Evolutionary conservation across 2,113 vertebrate species (phyloP).

Genomic region (Nibea coibor): DNA sequence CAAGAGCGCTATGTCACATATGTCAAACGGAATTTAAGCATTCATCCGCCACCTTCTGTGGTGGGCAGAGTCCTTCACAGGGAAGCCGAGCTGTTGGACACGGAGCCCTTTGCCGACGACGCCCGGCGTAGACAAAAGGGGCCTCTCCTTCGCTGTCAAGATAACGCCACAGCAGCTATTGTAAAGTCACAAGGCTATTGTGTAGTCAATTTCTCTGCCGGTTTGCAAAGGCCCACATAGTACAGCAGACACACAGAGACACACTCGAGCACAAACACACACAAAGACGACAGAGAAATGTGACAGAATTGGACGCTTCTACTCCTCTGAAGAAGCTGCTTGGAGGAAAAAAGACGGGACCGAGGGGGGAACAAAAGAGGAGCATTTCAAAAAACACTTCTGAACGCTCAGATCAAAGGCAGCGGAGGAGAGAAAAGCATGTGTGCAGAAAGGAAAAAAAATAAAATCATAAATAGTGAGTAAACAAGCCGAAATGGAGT

Average conservation of each 20-base stretch:
- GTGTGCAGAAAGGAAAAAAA: constrained; percentile 43
- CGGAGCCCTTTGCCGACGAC: constrained; percentile 57
- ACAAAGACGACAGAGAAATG: constrained; percentile 74
- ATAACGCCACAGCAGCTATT: constrained; percentile 76
- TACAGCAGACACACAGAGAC: constrained; percentile 52
- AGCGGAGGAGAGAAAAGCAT: constrained; percentile 39
- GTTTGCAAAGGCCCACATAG: constrained; percentile 63
- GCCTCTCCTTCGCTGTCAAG: constrained; percentile 77
- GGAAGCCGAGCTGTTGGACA: constrained; percentile 56
- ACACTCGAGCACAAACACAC: constrained; percentile 56
- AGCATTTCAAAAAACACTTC: constrained; percentile 77
- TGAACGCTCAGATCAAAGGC: constrained; percentile 78
- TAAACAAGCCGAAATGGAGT: constrained; percentile 66
- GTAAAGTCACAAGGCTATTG: constrained; percentile 78
- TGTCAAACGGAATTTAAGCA: constrained; percentile 4
- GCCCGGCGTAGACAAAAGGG: constrained; percentile 74
- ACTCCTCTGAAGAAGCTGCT: constrained; percentile 67
- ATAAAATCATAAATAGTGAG: constrained; percentile 68
- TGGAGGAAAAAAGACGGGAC: constrained; percentile 60
- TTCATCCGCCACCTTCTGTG: neutral
- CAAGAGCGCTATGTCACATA: neutral
- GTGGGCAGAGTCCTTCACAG: constrained; percentile 44
- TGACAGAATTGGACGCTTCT: constrained; percentile 80
- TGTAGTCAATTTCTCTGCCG: constrained; percentile 58
- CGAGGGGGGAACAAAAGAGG: constrained; percentile 66